phyloP scores from a whole-genome alignment of 2,888 invertebrate genomes.

The Pardosa pseudoannulata region DNA sequence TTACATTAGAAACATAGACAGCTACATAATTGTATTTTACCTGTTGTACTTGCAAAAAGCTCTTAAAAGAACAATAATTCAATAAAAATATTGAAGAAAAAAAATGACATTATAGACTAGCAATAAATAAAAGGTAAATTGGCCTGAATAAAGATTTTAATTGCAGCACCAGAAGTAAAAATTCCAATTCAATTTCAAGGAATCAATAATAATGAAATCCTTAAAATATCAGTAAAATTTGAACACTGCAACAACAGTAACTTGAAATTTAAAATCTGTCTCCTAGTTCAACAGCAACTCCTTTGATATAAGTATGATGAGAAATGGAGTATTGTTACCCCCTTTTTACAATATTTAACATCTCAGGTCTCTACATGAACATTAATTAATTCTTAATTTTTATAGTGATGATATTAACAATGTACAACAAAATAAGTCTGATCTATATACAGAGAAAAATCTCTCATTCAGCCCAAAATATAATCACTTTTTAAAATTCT shows the following conservation, averaged over 20 bases:
- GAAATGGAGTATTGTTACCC: neutral
- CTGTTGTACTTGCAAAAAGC: no score
- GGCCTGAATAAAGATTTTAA: no score
- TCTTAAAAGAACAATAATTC: neutral
- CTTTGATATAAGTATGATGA: neutral
- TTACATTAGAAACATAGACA: no score
- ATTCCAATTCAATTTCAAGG: no score
- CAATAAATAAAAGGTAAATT: no score
- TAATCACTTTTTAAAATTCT: neutral
- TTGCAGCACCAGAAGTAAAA: no score
- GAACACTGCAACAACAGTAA: neutral
- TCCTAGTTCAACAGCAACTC: no score
- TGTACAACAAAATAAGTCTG: slow-evolving; percentile 4
- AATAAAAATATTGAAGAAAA: no score
- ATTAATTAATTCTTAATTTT: neutral
- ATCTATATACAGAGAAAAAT: slow-evolving; percentile 7
- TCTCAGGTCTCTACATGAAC: neutral
- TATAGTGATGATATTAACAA: slow-evolving; percentile 6
- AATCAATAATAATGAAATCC: no score
- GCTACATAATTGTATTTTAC: no score
- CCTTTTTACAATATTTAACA: neutral
- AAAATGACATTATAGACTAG: no score
- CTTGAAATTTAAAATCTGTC: neutral
- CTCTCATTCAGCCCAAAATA: neutral
- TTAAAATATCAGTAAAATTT: neutral